These are phyloP conservation scores for Orcinus orca DNA, from an alignment of 2,113 vertebrate genomes.

Conservation along the genomic window DNA sequence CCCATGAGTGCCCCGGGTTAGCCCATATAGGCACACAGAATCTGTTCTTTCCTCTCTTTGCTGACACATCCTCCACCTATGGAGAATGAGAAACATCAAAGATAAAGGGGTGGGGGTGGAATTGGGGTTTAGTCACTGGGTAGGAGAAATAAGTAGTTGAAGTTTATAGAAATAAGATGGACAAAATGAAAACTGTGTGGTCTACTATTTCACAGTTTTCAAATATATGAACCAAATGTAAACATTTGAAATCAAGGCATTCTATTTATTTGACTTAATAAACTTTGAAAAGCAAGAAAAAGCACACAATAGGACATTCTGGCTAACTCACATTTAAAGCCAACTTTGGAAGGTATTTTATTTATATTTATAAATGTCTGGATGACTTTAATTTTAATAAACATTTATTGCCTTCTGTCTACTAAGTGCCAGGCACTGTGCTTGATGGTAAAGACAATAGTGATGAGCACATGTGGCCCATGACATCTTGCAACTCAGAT, in stretches of 20 bases:
- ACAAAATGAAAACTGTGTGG: neutral
- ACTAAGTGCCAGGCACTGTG: neutral
- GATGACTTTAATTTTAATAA: neutral
- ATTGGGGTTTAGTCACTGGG: neutral
- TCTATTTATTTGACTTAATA: neutral
- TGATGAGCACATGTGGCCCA: neutral
- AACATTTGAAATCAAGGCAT: neutral
- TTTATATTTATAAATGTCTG: neutral
- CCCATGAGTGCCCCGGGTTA: constrained; percentile 70
- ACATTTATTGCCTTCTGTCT: neutral
- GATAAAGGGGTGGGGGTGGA: neutral
- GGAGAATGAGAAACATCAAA: constrained; percentile 27
- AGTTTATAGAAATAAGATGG: neutral
- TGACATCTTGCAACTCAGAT: neutral
- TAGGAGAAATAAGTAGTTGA: neutral
- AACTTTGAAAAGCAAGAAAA: neutral
- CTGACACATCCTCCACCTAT: constrained; percentile 40
- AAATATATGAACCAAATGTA: neutral
- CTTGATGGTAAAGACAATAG: neutral
- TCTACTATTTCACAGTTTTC: neutral
- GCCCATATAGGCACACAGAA: constrained; percentile 48
- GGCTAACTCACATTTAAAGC: neutral
- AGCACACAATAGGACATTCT: neutral
- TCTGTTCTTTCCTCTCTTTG: neutral
- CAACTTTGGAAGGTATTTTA: neutral